phyloP scores from a whole-genome alignment of 2,113 vertebrate species.

The Psophia crepitans region DNA sequence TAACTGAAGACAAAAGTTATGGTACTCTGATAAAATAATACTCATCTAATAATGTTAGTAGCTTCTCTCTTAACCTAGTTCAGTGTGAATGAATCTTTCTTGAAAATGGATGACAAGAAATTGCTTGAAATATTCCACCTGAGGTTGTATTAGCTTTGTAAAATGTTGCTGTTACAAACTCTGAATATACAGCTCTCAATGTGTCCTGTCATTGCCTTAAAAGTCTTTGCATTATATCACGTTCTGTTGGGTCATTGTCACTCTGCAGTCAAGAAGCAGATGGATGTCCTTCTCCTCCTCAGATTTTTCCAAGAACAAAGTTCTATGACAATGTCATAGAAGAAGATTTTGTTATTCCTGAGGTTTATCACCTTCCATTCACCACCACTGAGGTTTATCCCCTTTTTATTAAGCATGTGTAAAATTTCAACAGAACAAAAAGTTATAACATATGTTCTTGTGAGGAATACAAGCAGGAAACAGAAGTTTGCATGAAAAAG shows the following conservation, averaged over 20 bases:
- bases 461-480: not conserved
- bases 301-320: not conserved
- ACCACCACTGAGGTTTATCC: not conserved
- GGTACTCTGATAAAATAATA: not conserved
- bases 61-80: not conserved
- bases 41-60: not conserved
- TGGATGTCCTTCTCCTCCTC: not conserved
- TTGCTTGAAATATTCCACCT: not conserved
- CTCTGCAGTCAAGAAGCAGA: not conserved
- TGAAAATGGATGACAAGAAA: not conserved
- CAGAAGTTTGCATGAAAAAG: not conserved
- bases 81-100: not conserved
- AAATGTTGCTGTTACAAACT: not conserved
- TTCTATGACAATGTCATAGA: not conserved
- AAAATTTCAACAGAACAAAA: not conserved
- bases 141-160: not conserved
- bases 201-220: not conserved
- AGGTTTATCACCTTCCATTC: not conserved
- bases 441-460: not conserved
- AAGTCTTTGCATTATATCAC: not conserved
- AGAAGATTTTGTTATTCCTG: not conserved
- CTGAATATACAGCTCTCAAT: not conserved
- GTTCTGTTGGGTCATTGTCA: not conserved
- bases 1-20: not conserved
- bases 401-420: not conserved